phyloP scores from a whole-genome alignment of 2,888 invertebrate species.

The Slavum lentiscoides region DNA sequence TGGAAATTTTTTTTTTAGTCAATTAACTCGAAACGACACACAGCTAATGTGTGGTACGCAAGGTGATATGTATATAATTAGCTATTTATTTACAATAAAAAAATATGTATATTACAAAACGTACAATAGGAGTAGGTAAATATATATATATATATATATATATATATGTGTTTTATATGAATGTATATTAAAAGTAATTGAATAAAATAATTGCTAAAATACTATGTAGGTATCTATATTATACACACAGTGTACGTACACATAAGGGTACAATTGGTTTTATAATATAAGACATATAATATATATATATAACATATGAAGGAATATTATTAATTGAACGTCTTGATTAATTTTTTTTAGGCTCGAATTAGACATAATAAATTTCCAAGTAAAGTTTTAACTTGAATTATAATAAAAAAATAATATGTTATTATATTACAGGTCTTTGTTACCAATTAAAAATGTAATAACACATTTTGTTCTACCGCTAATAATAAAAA shows the following conservation, averaged over 20 bases:
- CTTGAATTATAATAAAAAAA: not conserved
- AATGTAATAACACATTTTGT: too few species aligned
- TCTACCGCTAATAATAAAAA: too few species aligned
- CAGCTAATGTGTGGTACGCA: not conserved
- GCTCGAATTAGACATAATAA: too few species aligned
- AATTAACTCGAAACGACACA: too few species aligned
- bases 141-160: not conserved
- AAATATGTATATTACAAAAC: slow-evolving; percentile 45
- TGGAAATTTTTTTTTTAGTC: too few species aligned
- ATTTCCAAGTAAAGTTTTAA: too few species aligned
- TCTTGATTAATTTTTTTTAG: too few species aligned
- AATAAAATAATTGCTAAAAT: slow-evolving; percentile 28
- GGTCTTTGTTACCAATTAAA: too few species aligned
- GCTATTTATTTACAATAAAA: slow-evolving; percentile 46
- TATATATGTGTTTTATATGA: not conserved
- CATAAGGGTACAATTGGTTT: not conserved
- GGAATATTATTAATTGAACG: too few species aligned
- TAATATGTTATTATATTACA: not conserved
- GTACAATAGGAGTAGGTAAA: slow-evolving; percentile 9
- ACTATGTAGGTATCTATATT: not conserved
- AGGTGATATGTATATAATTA: slow-evolving; percentile 8
- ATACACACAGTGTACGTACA: too few species aligned
- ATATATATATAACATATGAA: too few species aligned
- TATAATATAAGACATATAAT: too few species aligned
- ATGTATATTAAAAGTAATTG: not conserved